Conservation (phyloP, 2,888 invertebrate genomes). For the Hirtodrosophila duncani region DNA sequence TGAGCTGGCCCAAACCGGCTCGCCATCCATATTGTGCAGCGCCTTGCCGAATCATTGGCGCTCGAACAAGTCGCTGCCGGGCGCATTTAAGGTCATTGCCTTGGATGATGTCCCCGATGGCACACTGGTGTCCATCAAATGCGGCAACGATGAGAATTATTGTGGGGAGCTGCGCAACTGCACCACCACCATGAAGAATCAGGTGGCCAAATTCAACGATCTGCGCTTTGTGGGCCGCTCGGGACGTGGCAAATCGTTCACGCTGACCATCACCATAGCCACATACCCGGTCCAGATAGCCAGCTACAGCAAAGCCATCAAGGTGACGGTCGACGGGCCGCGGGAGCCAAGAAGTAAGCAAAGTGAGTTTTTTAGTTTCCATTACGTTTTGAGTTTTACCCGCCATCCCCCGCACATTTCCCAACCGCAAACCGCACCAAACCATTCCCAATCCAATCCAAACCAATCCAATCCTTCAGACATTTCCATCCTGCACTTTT, state of each 20-base stretch:
- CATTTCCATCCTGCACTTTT: not conserved
- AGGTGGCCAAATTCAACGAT: conserved; percentile 99
- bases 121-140: conserved; percentile 94
- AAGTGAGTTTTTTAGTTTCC: conserved; percentile 85
- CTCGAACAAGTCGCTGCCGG: conserved; percentile 96
- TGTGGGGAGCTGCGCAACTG: conserved; percentile 96
- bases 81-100: conserved; percentile 96
- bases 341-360: conserved; percentile 97
- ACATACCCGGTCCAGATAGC: conserved; percentile 89
- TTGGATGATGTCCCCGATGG: conserved; percentile 96
- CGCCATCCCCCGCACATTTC: not conserved
- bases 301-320: conserved; percentile 97
- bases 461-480: not conserved
- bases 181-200: conserved; percentile 97
- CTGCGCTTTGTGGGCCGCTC: conserved; percentile 97
- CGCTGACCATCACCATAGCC: conserved; percentile 93
- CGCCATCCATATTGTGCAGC: conserved; percentile 96
- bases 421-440: not conserved
- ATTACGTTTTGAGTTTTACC: conserved; percentile 44
- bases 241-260: conserved; percentile 97
- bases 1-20: conserved; percentile 95
- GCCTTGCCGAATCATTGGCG: conserved; percentile 97
- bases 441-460: not conserved
- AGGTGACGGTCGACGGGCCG: conserved; percentile 99
- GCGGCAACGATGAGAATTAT: conserved; percentile 98